A percentile compares a stretch with the other conserved stretches of the same genome.
phyloP scores from a whole-genome alignment of 2,113 vertebrate genomes.

The Noctilio leporinus region DNA sequence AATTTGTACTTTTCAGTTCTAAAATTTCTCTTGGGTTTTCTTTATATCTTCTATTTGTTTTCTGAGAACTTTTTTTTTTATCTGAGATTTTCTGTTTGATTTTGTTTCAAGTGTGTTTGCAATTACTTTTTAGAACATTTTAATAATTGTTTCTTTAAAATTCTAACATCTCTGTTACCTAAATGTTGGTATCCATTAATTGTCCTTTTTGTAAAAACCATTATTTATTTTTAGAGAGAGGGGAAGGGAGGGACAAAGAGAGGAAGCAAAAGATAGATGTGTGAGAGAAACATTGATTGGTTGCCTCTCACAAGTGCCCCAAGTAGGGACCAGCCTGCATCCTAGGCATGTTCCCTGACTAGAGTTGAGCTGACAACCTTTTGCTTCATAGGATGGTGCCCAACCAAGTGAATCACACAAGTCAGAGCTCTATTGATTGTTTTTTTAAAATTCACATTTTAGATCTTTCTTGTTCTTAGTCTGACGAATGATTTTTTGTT shows the following conservation, averaged over 20 bases:
- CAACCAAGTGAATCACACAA: no score
- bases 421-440: neutral
- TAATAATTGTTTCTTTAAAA: neutral
- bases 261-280: no score
- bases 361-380: no score
- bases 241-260: no score
- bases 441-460: neutral
- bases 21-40: neutral
- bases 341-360: no score
- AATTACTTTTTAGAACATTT: neutral
- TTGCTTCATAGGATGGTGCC: no score
- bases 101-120: neutral
- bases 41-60: neutral
- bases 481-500: neutral
- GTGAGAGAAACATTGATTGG: no score
- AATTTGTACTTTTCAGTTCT: neutral
- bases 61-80: neutral
- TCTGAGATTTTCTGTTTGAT: neutral
- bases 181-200: neutral
- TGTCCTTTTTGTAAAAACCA: neutral
- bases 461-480: neutral
- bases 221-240: no score
- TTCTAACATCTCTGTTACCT: neutral
- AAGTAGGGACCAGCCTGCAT: no score
- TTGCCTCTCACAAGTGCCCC: no score